Evolutionary conservation across 2,888 invertebrate genomes (phyloP).

Genomic region (Pegoplata infirma): DNA sequence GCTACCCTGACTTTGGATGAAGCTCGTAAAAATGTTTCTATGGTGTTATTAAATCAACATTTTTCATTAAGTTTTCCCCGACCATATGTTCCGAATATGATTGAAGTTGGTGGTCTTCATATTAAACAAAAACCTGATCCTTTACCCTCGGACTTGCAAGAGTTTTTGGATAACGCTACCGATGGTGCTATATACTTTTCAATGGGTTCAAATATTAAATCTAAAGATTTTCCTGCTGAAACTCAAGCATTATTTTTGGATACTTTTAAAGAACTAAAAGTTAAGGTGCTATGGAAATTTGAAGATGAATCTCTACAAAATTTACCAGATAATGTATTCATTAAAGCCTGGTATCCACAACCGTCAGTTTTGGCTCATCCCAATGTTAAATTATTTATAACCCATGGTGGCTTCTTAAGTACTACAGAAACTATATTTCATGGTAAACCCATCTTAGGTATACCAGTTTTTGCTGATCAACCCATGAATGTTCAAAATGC

Average conservation of each 20-base stretch:
- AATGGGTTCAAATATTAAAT: constrained; percentile 67
- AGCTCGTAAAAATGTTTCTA: constrained; percentile 68
- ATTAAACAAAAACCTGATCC: constrained; percentile 54
- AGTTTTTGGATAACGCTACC: constrained; percentile 68
- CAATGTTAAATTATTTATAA: constrained; percentile 79
- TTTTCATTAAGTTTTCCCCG: constrained; percentile 69
- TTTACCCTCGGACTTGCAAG: constrained; percentile 63
- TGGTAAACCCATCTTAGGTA: constrained; percentile 77
- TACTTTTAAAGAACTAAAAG: constrained; percentile 63
- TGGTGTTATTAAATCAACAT: constrained; percentile 72
- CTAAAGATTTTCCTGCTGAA: constrained; percentile 62
- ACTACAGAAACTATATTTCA: constrained; percentile 78
- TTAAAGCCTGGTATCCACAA: constrained; percentile 76
- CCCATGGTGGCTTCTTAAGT: constrained; percentile 80
- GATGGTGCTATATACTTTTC: constrained; percentile 71
- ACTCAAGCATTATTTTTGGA: constrained; percentile 53
- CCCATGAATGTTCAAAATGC: constrained; percentile 72
- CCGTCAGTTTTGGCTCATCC: constrained; percentile 77
- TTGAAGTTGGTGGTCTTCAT: constrained; percentile 73
- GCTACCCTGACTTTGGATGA: constrained; percentile 65
- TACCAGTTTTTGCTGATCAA: constrained; percentile 77
- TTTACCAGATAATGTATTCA: constrained; percentile 70
- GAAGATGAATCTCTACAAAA: constrained; percentile 57
- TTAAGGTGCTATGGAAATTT: constrained; percentile 70
- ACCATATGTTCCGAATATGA: constrained; percentile 70